These are phyloP conservation scores for Leucosticte australis DNA, from an alignment of 2,113 vertebrate species.

Conservation along the genomic window DNA sequence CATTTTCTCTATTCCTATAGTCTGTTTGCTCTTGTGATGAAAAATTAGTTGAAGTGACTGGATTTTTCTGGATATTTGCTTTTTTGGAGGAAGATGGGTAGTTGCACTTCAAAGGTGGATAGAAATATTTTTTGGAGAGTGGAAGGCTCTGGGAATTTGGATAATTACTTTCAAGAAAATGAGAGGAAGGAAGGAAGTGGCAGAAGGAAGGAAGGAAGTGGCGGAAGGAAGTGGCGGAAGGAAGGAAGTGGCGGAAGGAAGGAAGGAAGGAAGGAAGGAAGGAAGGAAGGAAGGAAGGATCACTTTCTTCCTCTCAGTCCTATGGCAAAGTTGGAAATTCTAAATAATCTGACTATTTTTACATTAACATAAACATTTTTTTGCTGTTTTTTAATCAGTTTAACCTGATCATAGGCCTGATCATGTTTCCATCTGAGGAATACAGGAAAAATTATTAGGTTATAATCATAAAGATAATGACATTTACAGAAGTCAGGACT, in stretches of 20 bases:
- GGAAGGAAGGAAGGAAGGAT: neutral
- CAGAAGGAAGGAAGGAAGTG: neutral
- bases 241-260: neutral
- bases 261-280: neutral
- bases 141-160: neutral
- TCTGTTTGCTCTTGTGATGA: neutral
- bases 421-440: neutral
- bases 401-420: neutral
- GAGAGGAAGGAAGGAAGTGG: neutral
- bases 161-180: neutral
- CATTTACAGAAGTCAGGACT: neutral
- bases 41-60: neutral
- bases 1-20: neutral
- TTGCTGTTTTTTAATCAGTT: neutral
- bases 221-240: neutral
- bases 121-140: neutral
- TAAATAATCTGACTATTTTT: neutral
- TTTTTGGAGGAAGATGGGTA: neutral
- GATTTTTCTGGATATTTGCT: neutral
- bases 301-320: neutral
- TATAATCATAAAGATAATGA: neutral
- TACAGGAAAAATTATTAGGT: neutral
- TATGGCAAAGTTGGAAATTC: neutral
- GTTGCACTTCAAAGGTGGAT: neutral
- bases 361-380: neutral